Evolutionary conservation across 2,888 invertebrate genomes (phyloP).

Genomic region (Cataglyphis livida): DNA sequence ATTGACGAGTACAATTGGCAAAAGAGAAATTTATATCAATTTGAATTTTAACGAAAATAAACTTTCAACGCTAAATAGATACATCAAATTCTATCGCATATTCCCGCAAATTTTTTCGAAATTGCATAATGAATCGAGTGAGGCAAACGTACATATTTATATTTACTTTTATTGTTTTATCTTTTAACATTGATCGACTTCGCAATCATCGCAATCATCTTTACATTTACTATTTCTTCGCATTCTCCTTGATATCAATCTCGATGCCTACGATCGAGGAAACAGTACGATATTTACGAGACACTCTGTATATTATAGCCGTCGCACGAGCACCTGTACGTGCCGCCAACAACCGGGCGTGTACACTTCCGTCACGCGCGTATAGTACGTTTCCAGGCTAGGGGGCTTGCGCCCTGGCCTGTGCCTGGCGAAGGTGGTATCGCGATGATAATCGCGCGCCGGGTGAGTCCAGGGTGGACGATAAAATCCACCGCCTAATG

Average conservation of each 20-base stretch:
- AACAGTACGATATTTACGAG: background rate
- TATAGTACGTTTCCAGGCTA: constrained; percentile 53
- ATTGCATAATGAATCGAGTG: background rate
- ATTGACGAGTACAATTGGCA: constrained; percentile 1
- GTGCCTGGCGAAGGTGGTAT: constrained; percentile 65
- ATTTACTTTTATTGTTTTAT: background rate
- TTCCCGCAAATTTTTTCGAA: background rate
- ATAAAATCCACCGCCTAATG: constrained; percentile 75
- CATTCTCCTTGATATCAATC: background rate
- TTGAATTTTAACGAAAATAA: constrained; percentile 23
- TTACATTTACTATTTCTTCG: no score
- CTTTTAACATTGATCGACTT: background rate
- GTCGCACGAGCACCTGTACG: constrained; percentile 25
- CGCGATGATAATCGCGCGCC: constrained; percentile 69
- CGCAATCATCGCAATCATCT: background rate
- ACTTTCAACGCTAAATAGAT: background rate
- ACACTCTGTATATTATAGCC: background rate
- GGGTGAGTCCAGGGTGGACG: constrained; percentile 61
- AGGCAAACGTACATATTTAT: background rate
- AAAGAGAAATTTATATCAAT: background rate
- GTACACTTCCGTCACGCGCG: constrained; percentile 69
- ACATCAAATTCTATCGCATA: background rate
- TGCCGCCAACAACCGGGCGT: constrained; percentile 38
- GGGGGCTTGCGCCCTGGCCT: constrained; percentile 38
- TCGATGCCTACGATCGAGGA: background rate